Evolutionary conservation across 2,888 invertebrate species (phyloP).

Genomic region (Cephus sareptanus): DNA sequence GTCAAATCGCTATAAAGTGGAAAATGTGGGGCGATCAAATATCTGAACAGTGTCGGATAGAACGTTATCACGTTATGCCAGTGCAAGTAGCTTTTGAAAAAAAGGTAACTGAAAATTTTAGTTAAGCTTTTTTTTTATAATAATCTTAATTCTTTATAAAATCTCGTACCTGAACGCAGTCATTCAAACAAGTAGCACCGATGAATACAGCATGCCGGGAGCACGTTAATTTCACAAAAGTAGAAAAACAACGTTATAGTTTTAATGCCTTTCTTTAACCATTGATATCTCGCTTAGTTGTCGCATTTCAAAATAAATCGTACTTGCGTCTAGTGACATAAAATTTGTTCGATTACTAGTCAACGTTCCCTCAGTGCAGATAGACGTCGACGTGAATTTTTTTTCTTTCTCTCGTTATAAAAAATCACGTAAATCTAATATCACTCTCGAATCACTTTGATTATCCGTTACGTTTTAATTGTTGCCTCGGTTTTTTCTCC

Average conservation of each 20-base stretch:
- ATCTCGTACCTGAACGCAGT: background rate
- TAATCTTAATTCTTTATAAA: background rate
- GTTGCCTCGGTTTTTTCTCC: slow-evolving; percentile 12
- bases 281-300: background rate
- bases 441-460: slow-evolving; percentile 24
- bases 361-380: background rate
- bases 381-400: background rate
- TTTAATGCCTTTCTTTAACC: background rate
- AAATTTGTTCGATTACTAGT: background rate
- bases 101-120: background rate
- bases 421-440: slow-evolving; percentile 12
- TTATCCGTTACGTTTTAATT: slow-evolving; percentile 23
- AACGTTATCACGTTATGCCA: slow-evolving; percentile 26
- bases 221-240: background rate
- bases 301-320: background rate
- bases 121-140: background rate
- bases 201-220: background rate
- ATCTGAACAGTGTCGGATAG: slow-evolving; percentile 35
- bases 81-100: background rate
- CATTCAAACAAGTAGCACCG: background rate
- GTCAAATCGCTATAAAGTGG: slow-evolving; percentile 13
- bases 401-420: background rate
- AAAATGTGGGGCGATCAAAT: slow-evolving; percentile 51
- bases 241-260: background rate
- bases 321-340: background rate